These are phyloP conservation scores for Sinocyclocheilus anophthalmus DNA, from an alignment of 2,113 vertebrate species.

Conservation along the genomic window DNA sequence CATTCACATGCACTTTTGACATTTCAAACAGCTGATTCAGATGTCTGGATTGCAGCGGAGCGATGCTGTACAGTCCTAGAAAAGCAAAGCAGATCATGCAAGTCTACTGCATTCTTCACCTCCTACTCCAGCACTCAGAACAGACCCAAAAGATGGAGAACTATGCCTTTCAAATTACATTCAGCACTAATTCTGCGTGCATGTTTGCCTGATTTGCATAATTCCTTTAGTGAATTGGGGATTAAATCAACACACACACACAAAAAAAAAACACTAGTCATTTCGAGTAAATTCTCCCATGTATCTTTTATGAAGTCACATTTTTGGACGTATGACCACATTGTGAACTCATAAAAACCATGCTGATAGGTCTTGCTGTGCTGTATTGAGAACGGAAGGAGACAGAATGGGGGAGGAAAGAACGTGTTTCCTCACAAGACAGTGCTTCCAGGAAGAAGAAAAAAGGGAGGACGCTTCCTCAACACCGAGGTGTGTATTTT, in stretches of 20 bases:
- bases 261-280: neutral
- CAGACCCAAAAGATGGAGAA: neutral
- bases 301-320: neutral
- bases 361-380: neutral
- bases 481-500: conserved; percentile 53
- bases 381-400: neutral
- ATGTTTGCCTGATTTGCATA: conserved; percentile 9
- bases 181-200: neutral
- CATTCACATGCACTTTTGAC: neutral
- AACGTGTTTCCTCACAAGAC: conserved; percentile 23
- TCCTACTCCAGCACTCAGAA: neutral
- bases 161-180: neutral
- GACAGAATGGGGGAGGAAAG: neutral
- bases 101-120: conserved; percentile 10
- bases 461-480: conserved; percentile 7
- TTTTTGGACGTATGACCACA: neutral
- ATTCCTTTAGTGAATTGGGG: neutral
- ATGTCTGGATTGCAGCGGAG: neutral
- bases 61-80: neutral
- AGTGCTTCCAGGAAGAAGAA: conserved; percentile 27
- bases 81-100: neutral
- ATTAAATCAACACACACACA: neutral
- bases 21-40: conserved; percentile 15
- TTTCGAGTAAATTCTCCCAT: neutral
- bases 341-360: conserved; percentile 7